phyloP scores from a whole-genome alignment of 2,113 vertebrate genomes.

The Mobula hypostoma region DNA sequence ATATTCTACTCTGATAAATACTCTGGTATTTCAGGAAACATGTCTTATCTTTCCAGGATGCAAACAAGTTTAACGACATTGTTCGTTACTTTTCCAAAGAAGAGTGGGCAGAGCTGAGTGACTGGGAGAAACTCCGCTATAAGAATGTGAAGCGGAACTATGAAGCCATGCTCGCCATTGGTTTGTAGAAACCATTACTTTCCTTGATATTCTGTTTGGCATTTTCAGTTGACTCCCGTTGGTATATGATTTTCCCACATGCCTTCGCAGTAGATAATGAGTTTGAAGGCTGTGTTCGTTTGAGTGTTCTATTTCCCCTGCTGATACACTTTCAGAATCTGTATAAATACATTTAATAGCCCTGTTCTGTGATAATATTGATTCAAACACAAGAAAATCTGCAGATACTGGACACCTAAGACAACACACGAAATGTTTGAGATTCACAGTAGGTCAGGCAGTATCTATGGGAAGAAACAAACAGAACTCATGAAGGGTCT shows the following conservation, averaged over 20 bases:
- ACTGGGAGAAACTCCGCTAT: constrained; percentile 48
- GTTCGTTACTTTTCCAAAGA: constrained; percentile 47
- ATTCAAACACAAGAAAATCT: too few species aligned
- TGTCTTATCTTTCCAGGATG: not conserved
- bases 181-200: constrained; percentile 40
- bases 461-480: too few species aligned
- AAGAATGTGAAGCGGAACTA: constrained; percentile 51
- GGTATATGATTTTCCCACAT: not conserved
- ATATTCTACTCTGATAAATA: not conserved
- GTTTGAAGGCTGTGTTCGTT: not conserved
- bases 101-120: constrained; percentile 47
- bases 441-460: too few species aligned
- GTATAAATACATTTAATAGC: not conserved
- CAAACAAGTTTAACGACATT: constrained; percentile 45
- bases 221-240: not conserved
- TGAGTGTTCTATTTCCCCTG: not conserved
- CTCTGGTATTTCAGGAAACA: too few species aligned
- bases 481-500: too few species aligned
- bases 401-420: too few species aligned
- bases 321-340: not conserved
- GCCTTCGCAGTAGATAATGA: not conserved
- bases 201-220: too few species aligned
- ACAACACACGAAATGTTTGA: too few species aligned
- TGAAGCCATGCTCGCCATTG: constrained; percentile 41
- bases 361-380: not conserved